phyloP scores from a whole-genome alignment of 2,113 vertebrate species.

The Prochilodus magdalenae region DNA sequence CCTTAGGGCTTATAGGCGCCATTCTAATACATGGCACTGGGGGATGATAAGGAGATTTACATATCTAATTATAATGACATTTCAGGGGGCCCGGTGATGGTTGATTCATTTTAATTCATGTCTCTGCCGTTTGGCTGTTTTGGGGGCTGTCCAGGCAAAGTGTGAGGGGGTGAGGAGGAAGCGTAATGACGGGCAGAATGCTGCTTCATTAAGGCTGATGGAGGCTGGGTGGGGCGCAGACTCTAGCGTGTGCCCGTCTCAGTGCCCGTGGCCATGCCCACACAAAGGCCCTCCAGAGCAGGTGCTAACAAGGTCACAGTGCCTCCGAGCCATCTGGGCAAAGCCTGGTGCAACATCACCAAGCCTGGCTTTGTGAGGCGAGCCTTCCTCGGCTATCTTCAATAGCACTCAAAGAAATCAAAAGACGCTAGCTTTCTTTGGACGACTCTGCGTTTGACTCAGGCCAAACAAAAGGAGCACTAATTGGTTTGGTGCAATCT shows the following conservation, averaged over 20 bases:
- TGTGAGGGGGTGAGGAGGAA: conserved; percentile 45
- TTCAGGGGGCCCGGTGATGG: conserved; percentile 70
- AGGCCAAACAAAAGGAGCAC: conserved; percentile 75
- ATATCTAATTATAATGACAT: conserved; percentile 83
- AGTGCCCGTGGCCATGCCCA: conserved; percentile 74
- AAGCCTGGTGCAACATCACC: conserved; percentile 61
- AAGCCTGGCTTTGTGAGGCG: conserved; percentile 70
- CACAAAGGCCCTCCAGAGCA: conserved; percentile 81
- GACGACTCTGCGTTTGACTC: conserved; percentile 78
- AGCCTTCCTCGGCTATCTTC: conserved; percentile 72
- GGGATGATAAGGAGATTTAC: conserved; percentile 80
- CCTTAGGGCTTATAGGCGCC: conserved; percentile 74
- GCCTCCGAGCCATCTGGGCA: conserved; percentile 80
- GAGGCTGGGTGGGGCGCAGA: conserved; percentile 51
- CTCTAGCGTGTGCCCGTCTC: conserved; percentile 67
- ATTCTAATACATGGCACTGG: conserved; percentile 76
- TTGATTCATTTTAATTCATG: conserved; percentile 71
- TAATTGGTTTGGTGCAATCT: conserved; percentile 84
- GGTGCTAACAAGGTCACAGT: conserved; percentile 81
- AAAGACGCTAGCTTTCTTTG: conserved; percentile 72
- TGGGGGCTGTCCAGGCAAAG: conserved; percentile 70
- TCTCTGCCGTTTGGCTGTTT: conserved; percentile 76
- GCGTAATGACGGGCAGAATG: conserved; percentile 54
- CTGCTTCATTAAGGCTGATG: conserved; percentile 60
- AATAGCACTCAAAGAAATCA: conserved; percentile 77